Evolutionary conservation across 2,113 vertebrate species (phyloP).

Genomic region (Bufo bufo): DNA sequence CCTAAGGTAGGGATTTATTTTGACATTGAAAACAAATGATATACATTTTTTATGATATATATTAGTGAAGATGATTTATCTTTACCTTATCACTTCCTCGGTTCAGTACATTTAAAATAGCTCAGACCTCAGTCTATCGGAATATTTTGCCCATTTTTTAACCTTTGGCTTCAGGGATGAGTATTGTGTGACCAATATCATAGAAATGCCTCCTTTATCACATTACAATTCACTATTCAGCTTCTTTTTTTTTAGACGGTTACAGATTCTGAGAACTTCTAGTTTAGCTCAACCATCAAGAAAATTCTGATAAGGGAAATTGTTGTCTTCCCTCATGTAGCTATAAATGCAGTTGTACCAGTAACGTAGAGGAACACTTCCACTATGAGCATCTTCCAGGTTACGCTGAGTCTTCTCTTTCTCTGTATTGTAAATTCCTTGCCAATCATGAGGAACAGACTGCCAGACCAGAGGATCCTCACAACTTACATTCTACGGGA

Average conservation of each 20-base stretch:
- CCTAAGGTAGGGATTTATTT: no score
- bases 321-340: not conserved
- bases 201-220: not conserved
- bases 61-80: no score
- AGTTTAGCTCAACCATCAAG: not conserved
- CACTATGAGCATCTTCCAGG: not conserved
- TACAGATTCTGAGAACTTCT: not conserved
- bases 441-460: not conserved
- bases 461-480: not conserved
- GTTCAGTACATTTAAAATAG: no score
- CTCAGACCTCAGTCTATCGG: no score
- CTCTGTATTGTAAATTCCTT: not conserved
- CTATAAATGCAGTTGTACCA: constrained; percentile 3
- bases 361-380: no score
- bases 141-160: not conserved
- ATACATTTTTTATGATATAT: no score
- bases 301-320: constrained; percentile 36
- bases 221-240: not conserved
- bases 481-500: not conserved
- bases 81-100: no score
- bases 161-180: not conserved
- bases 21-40: no score
- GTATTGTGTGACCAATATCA: not conserved
- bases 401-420: not conserved
- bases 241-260: not conserved